Conservation (phyloP, 2,797 vertebrate species). For the Oryzias dopingdopingensis region DNA sequence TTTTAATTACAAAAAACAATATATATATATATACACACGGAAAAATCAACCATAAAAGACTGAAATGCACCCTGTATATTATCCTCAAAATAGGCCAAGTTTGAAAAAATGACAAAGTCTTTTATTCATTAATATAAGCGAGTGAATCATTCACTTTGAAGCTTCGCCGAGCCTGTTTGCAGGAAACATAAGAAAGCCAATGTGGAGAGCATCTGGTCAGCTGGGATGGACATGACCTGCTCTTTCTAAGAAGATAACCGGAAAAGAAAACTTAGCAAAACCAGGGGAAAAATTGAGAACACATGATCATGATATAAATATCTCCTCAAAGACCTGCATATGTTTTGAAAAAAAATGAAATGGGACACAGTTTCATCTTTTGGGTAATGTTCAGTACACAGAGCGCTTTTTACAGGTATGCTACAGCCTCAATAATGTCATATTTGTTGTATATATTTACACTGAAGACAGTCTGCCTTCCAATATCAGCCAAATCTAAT, state of each 20-base stretch:
- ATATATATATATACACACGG: too few relatives aligned
- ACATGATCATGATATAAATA: conserved; percentile 53
- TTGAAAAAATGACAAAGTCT: conserved; percentile 48
- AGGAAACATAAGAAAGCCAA: conserved; percentile 65
- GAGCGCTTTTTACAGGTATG: conserved; percentile 11
- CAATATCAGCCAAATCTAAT: conserved; percentile 35
- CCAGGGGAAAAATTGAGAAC: conserved; percentile 58
- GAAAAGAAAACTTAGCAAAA: conserved; percentile 34
- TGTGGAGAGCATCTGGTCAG: conserved; percentile 75
- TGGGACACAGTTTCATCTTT: conserved; percentile 2
- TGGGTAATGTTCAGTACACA: conserved; percentile 11
- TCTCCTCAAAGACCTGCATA: conserved; percentile 11
- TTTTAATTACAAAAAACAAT: conserved; percentile 20
- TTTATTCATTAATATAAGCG: conserved; percentile 65
- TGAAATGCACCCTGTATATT: conserved; percentile 3
- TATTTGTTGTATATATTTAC: too few relatives aligned
- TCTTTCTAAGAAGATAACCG: conserved; percentile 57
- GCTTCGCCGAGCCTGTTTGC: conserved; percentile 52
- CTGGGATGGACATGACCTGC: conserved; percentile 64
- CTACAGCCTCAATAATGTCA: conserved; percentile 14
- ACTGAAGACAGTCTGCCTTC: conserved; percentile 28
- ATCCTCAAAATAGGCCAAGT: conserved; percentile 35
- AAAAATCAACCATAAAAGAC: too few relatives aligned
- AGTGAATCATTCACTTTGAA: conserved; percentile 76
- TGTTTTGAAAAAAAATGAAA: conserved; percentile 12